Conservation (phyloP, 2,113 vertebrate species). For the Tautogolabrus adspersus region DNA sequence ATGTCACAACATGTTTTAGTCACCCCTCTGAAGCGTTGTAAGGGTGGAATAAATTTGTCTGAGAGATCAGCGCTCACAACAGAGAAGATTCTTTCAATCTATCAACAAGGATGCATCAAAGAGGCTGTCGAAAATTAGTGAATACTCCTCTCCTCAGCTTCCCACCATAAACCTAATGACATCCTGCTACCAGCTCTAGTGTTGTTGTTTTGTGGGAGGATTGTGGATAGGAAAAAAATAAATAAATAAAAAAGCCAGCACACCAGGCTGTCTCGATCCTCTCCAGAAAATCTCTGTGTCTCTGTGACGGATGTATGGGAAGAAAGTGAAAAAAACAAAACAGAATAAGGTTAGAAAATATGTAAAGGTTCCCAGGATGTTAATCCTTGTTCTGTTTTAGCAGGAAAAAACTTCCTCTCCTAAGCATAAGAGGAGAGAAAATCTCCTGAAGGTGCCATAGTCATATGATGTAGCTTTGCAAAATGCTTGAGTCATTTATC, state of each 20-base stretch:
- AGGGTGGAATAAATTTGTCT: neutral
- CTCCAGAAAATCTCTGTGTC: slow-evolving; percentile 4
- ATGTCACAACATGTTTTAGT: neutral
- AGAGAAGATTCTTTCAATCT: slow-evolving; percentile 10
- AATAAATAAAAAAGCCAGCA: neutral
- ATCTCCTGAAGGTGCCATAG: slow-evolving; percentile 28
- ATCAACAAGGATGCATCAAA: neutral
- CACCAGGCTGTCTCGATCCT: slow-evolving; percentile 9
- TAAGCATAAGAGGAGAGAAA: slow-evolving; percentile 32
- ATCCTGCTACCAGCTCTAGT: slow-evolving; percentile 2
- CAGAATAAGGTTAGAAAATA: slow-evolving; percentile 35
- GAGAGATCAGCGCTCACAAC: neutral
- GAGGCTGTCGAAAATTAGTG: slow-evolving; percentile 9
- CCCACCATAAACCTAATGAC: slow-evolving; percentile 25
- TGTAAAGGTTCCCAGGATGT: slow-evolving; percentile 30
- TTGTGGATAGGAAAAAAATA: slow-evolving; percentile 7
- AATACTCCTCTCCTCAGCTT: slow-evolving; percentile 21
- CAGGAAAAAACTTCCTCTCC: slow-evolving; percentile 22
- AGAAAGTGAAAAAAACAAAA: slow-evolving; percentile 38
- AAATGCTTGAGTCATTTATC: slow-evolving; percentile 68
- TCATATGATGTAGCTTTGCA: slow-evolving; percentile 56
- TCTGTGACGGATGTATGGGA: slow-evolving; percentile 16
- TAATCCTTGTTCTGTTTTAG: slow-evolving; percentile 31
- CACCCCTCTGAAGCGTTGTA: neutral
- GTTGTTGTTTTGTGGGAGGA: slow-evolving; percentile 31